Evolutionary conservation across 2,888 invertebrate genomes (phyloP).

Genomic region (Synergus japonicus): DNA sequence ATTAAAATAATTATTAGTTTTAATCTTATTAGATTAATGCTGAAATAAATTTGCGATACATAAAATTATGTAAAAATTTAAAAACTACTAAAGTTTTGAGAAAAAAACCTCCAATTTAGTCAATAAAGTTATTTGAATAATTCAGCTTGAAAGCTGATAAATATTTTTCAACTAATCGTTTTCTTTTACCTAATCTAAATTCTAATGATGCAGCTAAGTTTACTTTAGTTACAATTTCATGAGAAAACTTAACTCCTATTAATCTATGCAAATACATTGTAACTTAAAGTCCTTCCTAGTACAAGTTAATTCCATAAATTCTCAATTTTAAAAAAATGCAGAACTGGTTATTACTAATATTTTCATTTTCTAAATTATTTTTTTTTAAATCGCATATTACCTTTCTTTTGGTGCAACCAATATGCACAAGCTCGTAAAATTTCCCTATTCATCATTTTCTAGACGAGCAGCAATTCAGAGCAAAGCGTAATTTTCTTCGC

Average conservation of each 20-base stretch:
- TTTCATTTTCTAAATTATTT: not conserved
- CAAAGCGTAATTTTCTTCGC: constrained; percentile 66
- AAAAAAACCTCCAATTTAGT: too few species aligned
- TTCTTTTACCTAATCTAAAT: not conserved
- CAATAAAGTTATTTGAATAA: not conserved
- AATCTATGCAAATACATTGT: not conserved
- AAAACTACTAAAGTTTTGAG: too few species aligned
- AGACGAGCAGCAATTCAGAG: constrained; percentile 69
- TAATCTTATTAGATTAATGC: not conserved
- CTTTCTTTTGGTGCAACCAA: not conserved
- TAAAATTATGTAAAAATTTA: too few species aligned
- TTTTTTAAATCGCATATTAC: not conserved
- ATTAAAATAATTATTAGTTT: not conserved
- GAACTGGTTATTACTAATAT: not conserved
- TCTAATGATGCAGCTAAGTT: not conserved
- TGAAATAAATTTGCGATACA: too few species aligned
- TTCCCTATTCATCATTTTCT: constrained; percentile 60
- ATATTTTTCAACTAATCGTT: not conserved
- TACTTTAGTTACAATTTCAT: not conserved
- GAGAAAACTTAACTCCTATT: not conserved
- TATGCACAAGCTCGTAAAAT: constrained; percentile 33
- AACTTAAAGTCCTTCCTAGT: not conserved
- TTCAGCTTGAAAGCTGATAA: not conserved
- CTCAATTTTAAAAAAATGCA: not conserved
- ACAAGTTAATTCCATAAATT: not conserved